Conservation (phyloP, 1,140 invertebrate genomes). For the Drosophila neocordata region DNA sequence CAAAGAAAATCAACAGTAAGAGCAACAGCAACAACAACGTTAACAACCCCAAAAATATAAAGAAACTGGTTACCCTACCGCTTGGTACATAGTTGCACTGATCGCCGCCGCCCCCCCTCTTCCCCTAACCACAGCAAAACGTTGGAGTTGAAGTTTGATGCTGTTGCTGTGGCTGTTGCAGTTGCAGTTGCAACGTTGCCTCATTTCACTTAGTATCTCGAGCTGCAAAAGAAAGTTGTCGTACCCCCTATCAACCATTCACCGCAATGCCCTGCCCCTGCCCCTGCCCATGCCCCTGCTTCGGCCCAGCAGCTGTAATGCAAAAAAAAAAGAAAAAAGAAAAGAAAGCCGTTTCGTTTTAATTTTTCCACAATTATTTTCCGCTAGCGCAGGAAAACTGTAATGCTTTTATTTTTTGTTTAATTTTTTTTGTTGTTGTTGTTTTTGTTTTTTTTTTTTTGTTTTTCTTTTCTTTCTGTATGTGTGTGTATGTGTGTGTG, state of each 20-base stretch:
- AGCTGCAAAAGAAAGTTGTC: constrained; percentile 70
- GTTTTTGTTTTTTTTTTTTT: constrained; percentile 19
- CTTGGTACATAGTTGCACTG: background rate
- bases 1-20: background rate
- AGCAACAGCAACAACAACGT: too few species aligned
- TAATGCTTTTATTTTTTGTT: constrained; percentile 73
- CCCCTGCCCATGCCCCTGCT: background rate
- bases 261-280: background rate
- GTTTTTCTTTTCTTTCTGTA: constrained; percentile 49
- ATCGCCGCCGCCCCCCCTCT: too few species aligned
- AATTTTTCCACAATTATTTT: constrained; percentile 80
- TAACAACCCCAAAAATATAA: too few species aligned
- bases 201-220: constrained; percentile 42
- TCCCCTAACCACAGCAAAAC: background rate
- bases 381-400: constrained; percentile 79
- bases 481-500: constrained; percentile 33
- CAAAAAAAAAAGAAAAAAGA: constrained; percentile 60
- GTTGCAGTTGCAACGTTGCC: constrained; percentile 48
- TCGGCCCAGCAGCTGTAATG: constrained; percentile 6
- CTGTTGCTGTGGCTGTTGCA: constrained; percentile 13
- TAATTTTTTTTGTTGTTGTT: constrained; percentile 63
- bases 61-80: constrained; percentile 4
- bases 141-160: background rate
- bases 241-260: constrained; percentile 43
- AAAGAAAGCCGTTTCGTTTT: constrained; percentile 78